Conservation (phyloP, 2,113 vertebrate genomes). For the Orcinus orca region DNA sequence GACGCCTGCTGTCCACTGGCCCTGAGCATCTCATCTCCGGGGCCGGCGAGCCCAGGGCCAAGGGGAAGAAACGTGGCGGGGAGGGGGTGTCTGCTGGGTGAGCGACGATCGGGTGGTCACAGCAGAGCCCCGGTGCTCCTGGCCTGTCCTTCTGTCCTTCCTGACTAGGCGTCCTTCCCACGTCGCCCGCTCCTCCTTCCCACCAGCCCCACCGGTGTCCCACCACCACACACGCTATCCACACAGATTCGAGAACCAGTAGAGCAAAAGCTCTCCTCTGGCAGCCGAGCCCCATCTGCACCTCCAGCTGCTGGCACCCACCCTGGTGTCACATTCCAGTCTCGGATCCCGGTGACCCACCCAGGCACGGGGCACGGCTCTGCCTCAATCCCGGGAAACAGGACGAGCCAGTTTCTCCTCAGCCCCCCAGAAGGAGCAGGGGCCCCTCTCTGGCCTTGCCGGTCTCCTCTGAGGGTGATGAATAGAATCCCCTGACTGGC, state of each 20-base stretch:
- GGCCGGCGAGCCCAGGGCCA: neutral
- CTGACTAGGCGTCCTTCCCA: neutral
- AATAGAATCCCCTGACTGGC: neutral
- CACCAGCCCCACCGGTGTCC: fast-evolving
- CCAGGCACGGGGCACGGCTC: slow-evolving; percentile 43
- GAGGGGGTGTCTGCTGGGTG: neutral
- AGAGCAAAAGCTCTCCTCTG: slow-evolving; percentile 9
- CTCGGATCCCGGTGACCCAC: slow-evolving; percentile 57
- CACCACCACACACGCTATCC: neutral
- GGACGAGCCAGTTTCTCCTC: slow-evolving; percentile 65
- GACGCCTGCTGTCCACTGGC: neutral
- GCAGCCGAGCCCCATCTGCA: neutral
- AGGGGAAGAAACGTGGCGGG: neutral
- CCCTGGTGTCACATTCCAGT: slow-evolving; percentile 63
- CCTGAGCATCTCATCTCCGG: neutral
- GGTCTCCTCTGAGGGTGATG: neutral
- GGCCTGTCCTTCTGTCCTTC: neutral
- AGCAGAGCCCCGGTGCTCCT: neutral
- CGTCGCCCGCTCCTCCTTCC: neutral
- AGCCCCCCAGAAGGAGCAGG: neutral
- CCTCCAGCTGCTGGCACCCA: neutral
- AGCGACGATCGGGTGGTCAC: neutral
- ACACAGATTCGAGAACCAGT: neutral
- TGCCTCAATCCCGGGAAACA: slow-evolving; percentile 59
- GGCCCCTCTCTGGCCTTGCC: neutral